These are phyloP conservation scores for Xanthostigma xanthostigma DNA, from an alignment of 2,888 invertebrate species.

Conservation along the genomic window DNA sequence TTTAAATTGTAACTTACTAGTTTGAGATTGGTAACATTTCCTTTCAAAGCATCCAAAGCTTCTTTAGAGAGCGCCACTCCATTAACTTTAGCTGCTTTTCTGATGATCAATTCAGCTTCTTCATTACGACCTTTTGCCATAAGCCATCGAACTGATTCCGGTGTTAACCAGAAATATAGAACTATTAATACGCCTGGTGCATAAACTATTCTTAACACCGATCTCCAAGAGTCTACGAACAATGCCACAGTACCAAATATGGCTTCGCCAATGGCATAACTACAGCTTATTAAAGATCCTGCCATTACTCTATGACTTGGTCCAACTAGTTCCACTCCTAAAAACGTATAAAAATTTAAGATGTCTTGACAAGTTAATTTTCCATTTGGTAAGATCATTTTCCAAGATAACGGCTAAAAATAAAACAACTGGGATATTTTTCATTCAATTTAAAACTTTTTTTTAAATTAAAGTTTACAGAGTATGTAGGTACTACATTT, in stretches of 20 bases:
- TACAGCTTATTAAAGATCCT: constrained; percentile 52
- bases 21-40: neutral
- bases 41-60: constrained; percentile 28
- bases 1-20: neutral
- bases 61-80: constrained; percentile 37
- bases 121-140: constrained; percentile 40
- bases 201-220: constrained; percentile 46
- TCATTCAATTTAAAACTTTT: no score
- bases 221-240: constrained; percentile 50
- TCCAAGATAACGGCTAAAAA: no score
- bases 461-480: no score
- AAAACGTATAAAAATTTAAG: constrained; percentile 15
- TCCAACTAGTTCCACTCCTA: constrained; percentile 63
- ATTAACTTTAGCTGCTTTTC: constrained; percentile 47
- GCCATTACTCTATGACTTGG: constrained; percentile 56
- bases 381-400: no score
- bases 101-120: constrained; percentile 40
- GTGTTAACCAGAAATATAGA: constrained; percentile 48
- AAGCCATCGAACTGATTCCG: constrained; percentile 66
- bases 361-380: constrained; percentile 10
- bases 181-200: constrained; percentile 50
- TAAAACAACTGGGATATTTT: no score
- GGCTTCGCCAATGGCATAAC: constrained; percentile 56
- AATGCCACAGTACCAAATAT: constrained; percentile 51
- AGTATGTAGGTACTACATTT: no score